phyloP scores from a whole-genome alignment of 35 echinoderm and acorn worm genomes.

The Ophiothrix spiculata region DNA sequence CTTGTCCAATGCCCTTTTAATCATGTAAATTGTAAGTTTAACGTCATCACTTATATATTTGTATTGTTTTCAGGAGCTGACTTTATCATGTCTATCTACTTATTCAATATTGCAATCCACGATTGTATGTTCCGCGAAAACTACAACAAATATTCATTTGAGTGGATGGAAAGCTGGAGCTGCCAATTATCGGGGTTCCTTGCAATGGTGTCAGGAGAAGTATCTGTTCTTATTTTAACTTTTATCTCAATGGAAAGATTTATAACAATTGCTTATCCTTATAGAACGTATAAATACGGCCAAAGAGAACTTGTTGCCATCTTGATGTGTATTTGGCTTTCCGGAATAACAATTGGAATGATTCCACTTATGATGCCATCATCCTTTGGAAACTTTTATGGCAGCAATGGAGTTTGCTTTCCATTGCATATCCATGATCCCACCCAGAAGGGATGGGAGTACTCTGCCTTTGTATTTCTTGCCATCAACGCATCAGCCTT shows the following conservation, averaged over 20 bases:
- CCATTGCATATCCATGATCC: slow-evolving; percentile 87
- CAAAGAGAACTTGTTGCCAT: slow-evolving; percentile 50
- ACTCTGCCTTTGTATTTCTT: slow-evolving; percentile 84
- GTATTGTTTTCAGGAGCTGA: slow-evolving; percentile 83
- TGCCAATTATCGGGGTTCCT: slow-evolving; percentile 85
- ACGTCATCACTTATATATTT: too few species aligned
- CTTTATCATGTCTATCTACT: slow-evolving; percentile 90
- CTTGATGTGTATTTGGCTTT: slow-evolving; percentile 60
- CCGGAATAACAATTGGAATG: slow-evolving; percentile 39
- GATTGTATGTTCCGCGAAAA: slow-evolving; percentile 62
- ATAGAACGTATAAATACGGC: slow-evolving; percentile 39
- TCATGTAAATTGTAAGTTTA: too few species aligned
- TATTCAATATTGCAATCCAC: slow-evolving; percentile 80
- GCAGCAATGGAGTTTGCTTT: slow-evolving; percentile 92
- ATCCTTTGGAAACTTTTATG: slow-evolving; percentile 89
- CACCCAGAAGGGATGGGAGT: slow-evolving; percentile 75
- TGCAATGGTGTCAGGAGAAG: slow-evolving; percentile 90
- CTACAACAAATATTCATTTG: slow-evolving; percentile 58
- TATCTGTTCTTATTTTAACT: slow-evolving; percentile 73
- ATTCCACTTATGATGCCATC: slow-evolving; percentile 49
- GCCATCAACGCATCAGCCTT: slow-evolving; percentile 77
- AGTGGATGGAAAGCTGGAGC: slow-evolving; percentile 68
- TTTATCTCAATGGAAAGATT: slow-evolving; percentile 78
- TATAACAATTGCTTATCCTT: slow-evolving; percentile 80
- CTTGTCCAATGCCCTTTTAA: too few species aligned